phyloP scores from a whole-genome alignment of 53 echinoderm and acorn worm species.

The Stichopus horrens region DNA sequence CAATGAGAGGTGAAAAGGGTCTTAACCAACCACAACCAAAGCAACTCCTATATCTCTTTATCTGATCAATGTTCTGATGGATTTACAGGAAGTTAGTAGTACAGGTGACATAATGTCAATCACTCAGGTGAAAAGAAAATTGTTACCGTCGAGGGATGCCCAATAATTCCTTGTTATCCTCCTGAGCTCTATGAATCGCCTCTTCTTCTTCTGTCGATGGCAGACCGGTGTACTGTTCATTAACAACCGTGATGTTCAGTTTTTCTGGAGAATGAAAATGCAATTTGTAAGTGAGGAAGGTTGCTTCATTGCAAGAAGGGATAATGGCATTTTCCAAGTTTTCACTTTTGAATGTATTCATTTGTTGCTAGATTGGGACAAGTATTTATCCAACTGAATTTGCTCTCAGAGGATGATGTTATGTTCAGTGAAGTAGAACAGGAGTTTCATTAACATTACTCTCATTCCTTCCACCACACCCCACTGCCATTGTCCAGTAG shows the following conservation, averaged over 20 bases:
- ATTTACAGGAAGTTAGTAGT: neutral
- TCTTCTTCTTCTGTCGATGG: constrained; percentile 69
- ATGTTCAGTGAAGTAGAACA: too few species aligned
- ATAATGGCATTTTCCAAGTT: too few species aligned
- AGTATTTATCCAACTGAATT: too few species aligned
- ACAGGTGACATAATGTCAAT: neutral
- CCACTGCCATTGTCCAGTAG: too few species aligned
- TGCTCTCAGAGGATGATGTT: too few species aligned
- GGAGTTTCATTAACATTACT: too few species aligned
- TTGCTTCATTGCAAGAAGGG: too few species aligned
- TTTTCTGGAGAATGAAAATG: constrained; percentile 60
- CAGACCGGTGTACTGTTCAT: constrained; percentile 62
- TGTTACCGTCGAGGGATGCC: constrained; percentile 88
- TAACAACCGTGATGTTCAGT: constrained; percentile 84
- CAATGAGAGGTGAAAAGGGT: neutral
- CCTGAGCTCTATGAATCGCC: constrained; percentile 75
- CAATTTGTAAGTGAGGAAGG: neutral
- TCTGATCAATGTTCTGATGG: neutral
- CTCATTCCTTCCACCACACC: too few species aligned
- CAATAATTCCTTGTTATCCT: constrained; percentile 73
- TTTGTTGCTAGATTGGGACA: too few species aligned
- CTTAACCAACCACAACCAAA: neutral
- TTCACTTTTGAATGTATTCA: too few species aligned
- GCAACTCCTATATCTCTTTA: neutral
- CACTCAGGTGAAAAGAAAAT: neutral